Percentiles rank a stretch among this genome's conserved stretches.
Evolutionary conservation across 1,140 invertebrate genomes (phyloP).

Genomic region (Diabrotica undecimpunctata): DNA sequence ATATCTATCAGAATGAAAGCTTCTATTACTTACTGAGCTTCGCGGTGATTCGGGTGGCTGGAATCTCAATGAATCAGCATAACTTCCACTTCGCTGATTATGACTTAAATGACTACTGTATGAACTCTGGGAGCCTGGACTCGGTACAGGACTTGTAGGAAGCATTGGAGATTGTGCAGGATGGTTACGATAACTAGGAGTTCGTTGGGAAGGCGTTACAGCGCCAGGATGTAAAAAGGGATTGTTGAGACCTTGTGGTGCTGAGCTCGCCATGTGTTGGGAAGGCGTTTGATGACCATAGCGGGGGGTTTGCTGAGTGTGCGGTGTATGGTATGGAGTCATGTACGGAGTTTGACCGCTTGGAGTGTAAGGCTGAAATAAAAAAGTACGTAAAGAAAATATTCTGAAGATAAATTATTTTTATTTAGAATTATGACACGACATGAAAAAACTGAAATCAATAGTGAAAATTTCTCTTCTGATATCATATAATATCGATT

Average conservation of each 20-base stretch:
- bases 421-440: too few species aligned
- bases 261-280: slow-evolving; percentile 48
- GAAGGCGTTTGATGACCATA: slow-evolving; percentile 59
- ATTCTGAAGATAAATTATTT: too few species aligned
- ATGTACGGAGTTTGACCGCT: slow-evolving; percentile 88
- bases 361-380: slow-evolving; percentile 70
- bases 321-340: slow-evolving; percentile 80
- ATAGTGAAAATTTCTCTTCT: too few species aligned
- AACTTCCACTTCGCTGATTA: slow-evolving; percentile 7
- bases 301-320: slow-evolving; percentile 59
- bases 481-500: too few species aligned
- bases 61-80: slow-evolving; percentile 17
- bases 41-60: slow-evolving; percentile 30
- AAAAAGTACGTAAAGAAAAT: not conserved
- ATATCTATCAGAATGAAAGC: slow-evolving; percentile 10
- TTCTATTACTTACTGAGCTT: slow-evolving; percentile 22
- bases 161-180: slow-evolving; percentile 46
- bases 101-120: slow-evolving; percentile 22
- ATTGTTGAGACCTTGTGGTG: slow-evolving; percentile 39
- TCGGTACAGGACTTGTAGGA: slow-evolving; percentile 48
- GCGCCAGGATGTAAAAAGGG: slow-evolving; percentile 60
- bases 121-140: slow-evolving; percentile 32
- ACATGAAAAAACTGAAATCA: too few species aligned
- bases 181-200: slow-evolving; percentile 45
- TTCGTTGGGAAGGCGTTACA: slow-evolving; percentile 51